Evolutionary conservation across 2,797 vertebrate species (phyloP).

Genomic region (Tangara arthus): DNA sequence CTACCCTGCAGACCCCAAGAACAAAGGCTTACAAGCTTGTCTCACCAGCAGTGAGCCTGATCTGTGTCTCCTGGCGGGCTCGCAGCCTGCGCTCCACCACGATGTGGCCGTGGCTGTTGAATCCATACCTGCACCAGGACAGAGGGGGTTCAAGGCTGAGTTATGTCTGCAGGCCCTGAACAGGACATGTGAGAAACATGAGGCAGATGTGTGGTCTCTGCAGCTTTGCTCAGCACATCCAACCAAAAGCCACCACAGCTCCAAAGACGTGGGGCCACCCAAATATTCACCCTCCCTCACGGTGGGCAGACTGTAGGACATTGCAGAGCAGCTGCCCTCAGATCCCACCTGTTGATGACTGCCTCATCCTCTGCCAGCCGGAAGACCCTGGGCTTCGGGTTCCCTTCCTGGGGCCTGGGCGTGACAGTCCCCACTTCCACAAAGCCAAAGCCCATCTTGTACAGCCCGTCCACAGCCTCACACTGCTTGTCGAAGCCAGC

Average conservation of each 20-base stretch:
- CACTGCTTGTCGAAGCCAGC: conserved; percentile 97
- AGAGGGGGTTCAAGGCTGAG: background rate
- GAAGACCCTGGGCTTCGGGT: conserved; percentile 90
- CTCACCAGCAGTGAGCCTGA: conserved; percentile 81
- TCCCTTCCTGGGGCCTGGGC: conserved; percentile 91
- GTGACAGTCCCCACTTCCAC: conserved; percentile 96
- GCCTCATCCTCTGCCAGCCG: conserved; percentile 85
- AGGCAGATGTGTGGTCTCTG: rapidly evolving
- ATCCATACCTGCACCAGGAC: conserved; percentile 84
- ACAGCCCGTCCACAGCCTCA: conserved; percentile 91
- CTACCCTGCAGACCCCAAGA: background rate
- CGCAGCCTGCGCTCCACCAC: conserved; percentile 81
- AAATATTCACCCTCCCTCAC: rapidly evolving
- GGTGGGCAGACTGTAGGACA: rapidly evolving
- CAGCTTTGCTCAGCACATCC: background rate
- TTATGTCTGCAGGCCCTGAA: background rate
- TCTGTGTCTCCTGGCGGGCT: conserved; percentile 78
- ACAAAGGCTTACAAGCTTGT: background rate
- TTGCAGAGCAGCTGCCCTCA: background rate
- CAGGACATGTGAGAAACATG: background rate
- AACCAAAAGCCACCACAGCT: background rate
- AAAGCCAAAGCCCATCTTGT: conserved; percentile 92
- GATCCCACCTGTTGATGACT: conserved; percentile 89
- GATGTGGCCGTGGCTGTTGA: conserved; percentile 89
- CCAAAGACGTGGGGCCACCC: too few relatives aligned